Evolutionary conservation across 30 jellyfish, hydroid and myxozoan genomes (phyloP), one percentile per base, ranked within the genome.

Genomic region (Clytia hemisphaerica): DNA sequence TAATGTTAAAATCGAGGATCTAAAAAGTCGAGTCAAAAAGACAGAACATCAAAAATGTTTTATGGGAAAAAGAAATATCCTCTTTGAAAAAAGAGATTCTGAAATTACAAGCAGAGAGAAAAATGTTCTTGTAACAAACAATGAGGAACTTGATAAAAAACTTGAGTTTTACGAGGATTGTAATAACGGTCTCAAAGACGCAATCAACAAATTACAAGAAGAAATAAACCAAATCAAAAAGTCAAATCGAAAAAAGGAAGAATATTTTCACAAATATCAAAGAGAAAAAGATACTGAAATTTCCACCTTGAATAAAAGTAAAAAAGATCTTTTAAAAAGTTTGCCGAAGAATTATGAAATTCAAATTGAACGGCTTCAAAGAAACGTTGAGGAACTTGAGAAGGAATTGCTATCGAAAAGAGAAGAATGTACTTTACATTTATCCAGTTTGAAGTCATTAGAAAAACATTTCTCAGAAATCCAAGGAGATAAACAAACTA

Each of bases 151-250:
- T 28, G 70, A 57, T 22, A 10, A 22, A 33, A 57, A 57, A 33
- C 44, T 57, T 10, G 44, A 57, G 50, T 57, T 21, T 57, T 57
- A 57, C 30, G 70, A 57, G 42, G 35, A 28, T 21, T 21, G 37
- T 26, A 57, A 57, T 31, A 57, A 57, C 44, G 42, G 25, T 6
- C 30, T 57, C 26, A 7, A 37, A 6, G 37, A 26, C 15, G 16
- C 70, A 12, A 26, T 57, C 19, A 22, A 57, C 25, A 57, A n/a
- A 26, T 31, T 57, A 31, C 70, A 57, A 31, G 30, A 31, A 21
- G 44, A 57, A 21, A 57, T 22, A 31, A 57, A 57, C 33, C 14
- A 21, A 7, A 28, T 57, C 37, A n/a, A 28, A 12, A n/a, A 57
- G 50, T 22, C 25, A 7, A 22, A 5, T n/a, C 6, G 44, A 5